A percentile compares a stretch with the other conserved stretches of the same genome.
These are phyloP conservation scores for Cataglyphis rosenhaueri DNA, from an alignment of 2,888 invertebrate genomes.

Conservation along the genomic window DNA sequence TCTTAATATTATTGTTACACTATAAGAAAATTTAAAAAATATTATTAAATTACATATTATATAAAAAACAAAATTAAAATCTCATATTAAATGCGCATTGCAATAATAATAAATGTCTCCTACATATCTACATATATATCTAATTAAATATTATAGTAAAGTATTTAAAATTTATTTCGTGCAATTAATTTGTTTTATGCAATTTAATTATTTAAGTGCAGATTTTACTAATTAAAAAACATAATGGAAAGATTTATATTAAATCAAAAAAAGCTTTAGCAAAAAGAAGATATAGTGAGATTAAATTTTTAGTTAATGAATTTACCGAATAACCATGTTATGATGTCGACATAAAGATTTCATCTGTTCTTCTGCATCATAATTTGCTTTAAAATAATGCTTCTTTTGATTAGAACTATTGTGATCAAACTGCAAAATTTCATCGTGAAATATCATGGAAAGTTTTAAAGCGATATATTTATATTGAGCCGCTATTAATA, in stretches of 20 bases:
- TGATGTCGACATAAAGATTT: constrained; percentile 61
- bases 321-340: constrained; percentile 63
- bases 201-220: neutral
- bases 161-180: neutral
- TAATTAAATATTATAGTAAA: neutral
- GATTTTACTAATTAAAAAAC: neutral
- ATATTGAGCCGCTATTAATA: constrained; percentile 70
- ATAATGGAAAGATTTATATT: neutral
- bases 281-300: neutral
- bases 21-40: constrained; percentile 8
- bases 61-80: neutral
- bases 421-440: neutral
- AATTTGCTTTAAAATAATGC: neutral
- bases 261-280: neutral
- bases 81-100: neutral
- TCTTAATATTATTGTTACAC: constrained; percentile 54
- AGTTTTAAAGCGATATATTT: constrained; percentile 66
- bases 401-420: neutral
- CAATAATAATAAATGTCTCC: neutral
- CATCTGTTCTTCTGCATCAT: constrained; percentile 24
- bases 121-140: neutral
- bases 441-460: neutral
- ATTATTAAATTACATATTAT: neutral
- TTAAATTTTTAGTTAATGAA: neutral
- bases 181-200: no score